Percentiles rank a stretch among this genome's conserved stretches.
phyloP scores from a whole-genome alignment of 2,888 invertebrate genomes.

The Bhutanitis thaidina region DNA sequence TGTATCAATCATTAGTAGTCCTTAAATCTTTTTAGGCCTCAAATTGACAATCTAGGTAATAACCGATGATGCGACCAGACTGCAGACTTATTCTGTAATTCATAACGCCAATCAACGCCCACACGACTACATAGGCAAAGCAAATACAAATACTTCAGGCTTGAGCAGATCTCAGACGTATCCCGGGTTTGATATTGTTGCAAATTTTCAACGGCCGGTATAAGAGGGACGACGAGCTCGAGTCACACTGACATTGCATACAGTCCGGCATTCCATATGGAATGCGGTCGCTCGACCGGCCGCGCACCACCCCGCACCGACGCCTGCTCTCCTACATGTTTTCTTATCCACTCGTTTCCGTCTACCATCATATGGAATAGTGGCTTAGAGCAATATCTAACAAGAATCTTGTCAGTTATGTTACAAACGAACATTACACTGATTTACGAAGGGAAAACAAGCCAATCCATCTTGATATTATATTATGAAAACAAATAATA shows the following conservation, averaged over 20 bases:
- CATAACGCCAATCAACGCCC: conserved; percentile 39
- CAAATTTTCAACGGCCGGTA: conserved; percentile 34
- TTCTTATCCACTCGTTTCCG: conserved; percentile 68
- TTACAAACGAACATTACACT: conserved; percentile 19
- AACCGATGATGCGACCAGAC: conserved; percentile 25
- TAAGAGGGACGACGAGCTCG: conserved; percentile 43
- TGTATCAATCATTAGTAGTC: background rate
- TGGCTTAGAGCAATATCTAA: conserved; percentile 64
- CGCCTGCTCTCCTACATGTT: conserved; percentile 65
- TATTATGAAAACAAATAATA: background rate
- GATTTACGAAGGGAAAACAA: conserved; percentile 8
- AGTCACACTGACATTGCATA: conserved; percentile 77
- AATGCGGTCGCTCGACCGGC: conserved; percentile 75
- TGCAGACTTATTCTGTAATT: conserved; percentile 47
- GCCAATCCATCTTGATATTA: background rate
- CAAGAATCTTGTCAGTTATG: conserved; percentile 44
- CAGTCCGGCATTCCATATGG: conserved; percentile 75
- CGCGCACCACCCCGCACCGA: conserved; percentile 41
- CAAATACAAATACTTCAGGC: conserved; percentile 26
- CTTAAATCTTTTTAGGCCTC: background rate
- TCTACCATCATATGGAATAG: conserved; percentile 71
- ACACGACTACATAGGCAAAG: conserved; percentile 24
- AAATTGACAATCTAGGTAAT: background rate
- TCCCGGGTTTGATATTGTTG: conserved; percentile 30
- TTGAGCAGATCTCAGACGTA: conserved; percentile 20